Base-by-base conservation (phyloP, 2,888 invertebrate species). In the Xanthostigma xanthostigma region DNA sequence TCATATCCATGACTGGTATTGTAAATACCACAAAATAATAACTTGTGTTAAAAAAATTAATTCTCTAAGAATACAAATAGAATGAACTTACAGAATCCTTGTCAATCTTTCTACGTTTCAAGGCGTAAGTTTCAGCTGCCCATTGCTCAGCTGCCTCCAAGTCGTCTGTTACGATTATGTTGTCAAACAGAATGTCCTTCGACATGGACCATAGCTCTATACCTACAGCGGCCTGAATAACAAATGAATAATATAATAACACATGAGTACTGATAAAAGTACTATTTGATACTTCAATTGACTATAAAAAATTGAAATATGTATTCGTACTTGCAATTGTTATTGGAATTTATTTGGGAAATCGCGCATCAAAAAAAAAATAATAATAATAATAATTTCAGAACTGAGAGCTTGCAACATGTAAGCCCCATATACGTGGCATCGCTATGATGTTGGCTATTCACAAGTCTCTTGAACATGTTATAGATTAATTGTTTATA, bases 131-230 rank as follows among this genome's bases (percentile, higher is more conserved):
- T 53, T 82, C 81, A 36, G 74, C 73, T 1, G 95, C 86, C 80
- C 87, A 95, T 47, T 80, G 74, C 27, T 79, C 75, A 0, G 94
- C 92, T 0, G 84, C 75, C 1, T 67, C 69, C 50, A 77, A 69
- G 59, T 89, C 84, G 64, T 96, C 92, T 0, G 95, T 86, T 50
- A 98, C 75, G 51, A 98, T 72, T 48, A 98, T 74, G 70, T 97
- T 97, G 71, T 98, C 98, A 70, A 98, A 98, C 50, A 93, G 71
- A 57, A 98, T 88, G 59, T 81, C 78, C 52, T 89, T 85, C 0
- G 93, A 91, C 93, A 98, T 97, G 6, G 97, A 94, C 98, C 98
- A 98, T 53, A 98, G 71, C 67, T 98, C 98, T 64, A 98, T 82
- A 13, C 97, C 98, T 48, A 98, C 74, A 14, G 96, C 94, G 62